phyloP scores from a whole-genome alignment of 30 jellyfish, hydroid and myxozoan genomes.

The Sanderia malayensis region DNA sequence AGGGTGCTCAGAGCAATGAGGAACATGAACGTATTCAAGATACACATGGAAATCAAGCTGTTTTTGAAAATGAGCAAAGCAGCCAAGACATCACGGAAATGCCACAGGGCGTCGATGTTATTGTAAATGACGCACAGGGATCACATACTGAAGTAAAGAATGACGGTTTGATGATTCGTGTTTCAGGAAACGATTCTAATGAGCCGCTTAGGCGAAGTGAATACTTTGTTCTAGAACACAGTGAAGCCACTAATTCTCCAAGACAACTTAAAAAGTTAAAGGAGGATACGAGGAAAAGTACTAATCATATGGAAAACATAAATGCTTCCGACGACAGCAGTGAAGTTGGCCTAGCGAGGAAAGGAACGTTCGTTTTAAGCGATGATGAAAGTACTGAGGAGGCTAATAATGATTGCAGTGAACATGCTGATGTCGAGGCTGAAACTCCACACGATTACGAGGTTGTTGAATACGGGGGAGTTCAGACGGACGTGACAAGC shows the following conservation, averaged over 20 bases:
- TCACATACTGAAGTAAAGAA: too few relatives aligned
- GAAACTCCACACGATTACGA: neutral
- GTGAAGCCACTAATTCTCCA: neutral
- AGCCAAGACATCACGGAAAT: too few relatives aligned
- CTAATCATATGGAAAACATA: neutral
- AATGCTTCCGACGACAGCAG: too few relatives aligned
- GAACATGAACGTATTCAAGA: too few relatives aligned
- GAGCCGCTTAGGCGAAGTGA: conserved; percentile 16
- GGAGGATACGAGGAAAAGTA: neutral
- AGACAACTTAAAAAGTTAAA: neutral
- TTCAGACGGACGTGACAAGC: neutral
- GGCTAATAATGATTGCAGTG: neutral
- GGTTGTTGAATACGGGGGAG: neutral
- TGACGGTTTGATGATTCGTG: too few relatives aligned
- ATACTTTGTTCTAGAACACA: conserved; percentile 13
- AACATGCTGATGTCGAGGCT: neutral
- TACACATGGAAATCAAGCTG: too few relatives aligned
- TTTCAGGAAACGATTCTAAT: too few relatives aligned
- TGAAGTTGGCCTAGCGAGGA: neutral
- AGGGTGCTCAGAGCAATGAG: too few relatives aligned
- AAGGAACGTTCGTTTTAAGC: conserved; percentile 30
- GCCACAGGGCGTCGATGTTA: too few relatives aligned
- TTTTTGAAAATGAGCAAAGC: too few relatives aligned
- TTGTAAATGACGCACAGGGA: too few relatives aligned
- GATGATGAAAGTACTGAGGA: neutral